These are phyloP conservation scores for Hydrotaea cyrtoneurina DNA, from an alignment of 2,888 invertebrate species.

Conservation along the genomic window DNA sequence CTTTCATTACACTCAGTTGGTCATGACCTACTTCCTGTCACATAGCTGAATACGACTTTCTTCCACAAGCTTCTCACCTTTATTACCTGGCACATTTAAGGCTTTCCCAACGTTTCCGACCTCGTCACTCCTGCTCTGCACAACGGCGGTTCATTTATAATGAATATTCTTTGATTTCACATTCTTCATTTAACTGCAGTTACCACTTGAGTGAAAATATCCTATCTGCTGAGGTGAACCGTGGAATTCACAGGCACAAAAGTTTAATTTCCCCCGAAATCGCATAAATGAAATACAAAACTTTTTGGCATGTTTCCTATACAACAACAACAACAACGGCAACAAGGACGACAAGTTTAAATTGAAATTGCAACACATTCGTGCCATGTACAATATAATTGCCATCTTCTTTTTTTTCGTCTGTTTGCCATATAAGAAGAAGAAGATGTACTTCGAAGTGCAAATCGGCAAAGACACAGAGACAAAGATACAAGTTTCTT, in stretches of 20 bases:
- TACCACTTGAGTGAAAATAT: neutral
- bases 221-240: neutral
- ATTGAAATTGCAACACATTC: slow-evolving; percentile 28
- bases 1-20: no score
- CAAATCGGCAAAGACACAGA: neutral
- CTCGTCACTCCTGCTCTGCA: neutral
- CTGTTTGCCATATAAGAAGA: neutral
- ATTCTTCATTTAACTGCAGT: slow-evolving; percentile 9
- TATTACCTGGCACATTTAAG: neutral
- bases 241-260: neutral
- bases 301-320: slow-evolving; percentile 27
- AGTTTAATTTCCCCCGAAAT: slow-evolving; percentile 10
- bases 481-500: neutral
- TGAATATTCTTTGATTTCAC: slow-evolving; percentile 3
- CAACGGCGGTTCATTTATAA: neutral
- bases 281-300: neutral
- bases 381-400: neutral
- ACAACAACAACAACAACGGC: neutral
- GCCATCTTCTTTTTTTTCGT: neutral
- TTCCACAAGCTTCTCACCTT: no score
- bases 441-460: neutral
- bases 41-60: no score
- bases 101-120: neutral
- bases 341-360: neutral
- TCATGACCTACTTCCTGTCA: no score